Evolutionary conservation across 2,113 vertebrate genomes (phyloP), one percentile per base, ranked within the genome.

Genomic region (Melanocharis versteri): DNA sequence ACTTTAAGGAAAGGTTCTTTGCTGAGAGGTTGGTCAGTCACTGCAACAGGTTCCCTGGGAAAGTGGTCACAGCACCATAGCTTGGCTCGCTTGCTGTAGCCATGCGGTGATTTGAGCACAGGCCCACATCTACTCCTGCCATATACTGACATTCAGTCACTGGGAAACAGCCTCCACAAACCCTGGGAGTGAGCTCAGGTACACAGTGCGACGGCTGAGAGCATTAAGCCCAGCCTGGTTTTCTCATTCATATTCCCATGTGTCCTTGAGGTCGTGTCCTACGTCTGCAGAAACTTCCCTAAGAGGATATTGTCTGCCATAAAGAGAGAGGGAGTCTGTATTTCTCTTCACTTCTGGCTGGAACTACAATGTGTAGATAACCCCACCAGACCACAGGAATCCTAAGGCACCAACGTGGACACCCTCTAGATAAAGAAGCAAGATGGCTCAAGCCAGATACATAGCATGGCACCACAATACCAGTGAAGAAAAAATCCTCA

Each of bases 131-230:
- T 33, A 2, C 16, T 77, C 62, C 31, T 79, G 71, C 53, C 13
- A 1, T 7, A 5, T 2, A 17, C 11, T 65, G 75, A 68, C 61
- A 51, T 22, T 9, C 37, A 28, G 31, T 23, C 69, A 10, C 1
- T 35, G 51, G 45, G 51, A 65, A 71, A 65, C 27, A 35, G 66
- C 17, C 13, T 23, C 47, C 28, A 23, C 17, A 66, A 54, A 28
- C 33, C n/a, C 30, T 18, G 4, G 2, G 45, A 11, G 19, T 24
- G 70, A 90, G 65, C 61, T 70, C 26, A 57, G 17, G 8, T 16
- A 44, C 51, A 15, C 0, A 8, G 10, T 7, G n/a, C 0, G 0
- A 50, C 23, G 30, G 60, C 50, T 66, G 62, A 71, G 18, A 83
- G 39, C 13, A 13, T 26, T 15, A 37, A 37, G 30, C 16, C 23